Percentiles rank a stretch among this genome's conserved stretches.
These are phyloP conservation scores for Lagopus leucura DNA, from an alignment of 2,113 vertebrate genomes.

Conservation along the genomic window DNA sequence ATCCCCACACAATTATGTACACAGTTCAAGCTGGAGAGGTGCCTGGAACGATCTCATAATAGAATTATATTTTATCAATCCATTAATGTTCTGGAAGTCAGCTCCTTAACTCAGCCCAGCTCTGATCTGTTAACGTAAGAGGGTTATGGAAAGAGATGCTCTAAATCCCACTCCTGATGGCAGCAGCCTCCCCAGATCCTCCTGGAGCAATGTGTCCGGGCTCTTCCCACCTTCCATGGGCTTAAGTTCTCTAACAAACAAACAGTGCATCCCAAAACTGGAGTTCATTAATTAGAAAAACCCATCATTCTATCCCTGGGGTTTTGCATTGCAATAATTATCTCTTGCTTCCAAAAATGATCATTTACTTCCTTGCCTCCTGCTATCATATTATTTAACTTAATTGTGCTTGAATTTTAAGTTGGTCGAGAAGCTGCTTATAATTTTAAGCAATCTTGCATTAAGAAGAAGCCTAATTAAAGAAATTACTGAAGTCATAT, in stretches of 20 bases:
- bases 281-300: background rate
- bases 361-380: background rate
- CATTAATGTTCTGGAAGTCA: background rate
- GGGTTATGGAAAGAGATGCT: background rate
- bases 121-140: background rate
- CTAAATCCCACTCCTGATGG: background rate
- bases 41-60: background rate
- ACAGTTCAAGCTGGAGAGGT: background rate
- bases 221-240: background rate
- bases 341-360: background rate
- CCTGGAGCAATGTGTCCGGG: background rate
- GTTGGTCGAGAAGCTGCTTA: background rate
- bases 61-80: slow-evolving; percentile 16
- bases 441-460: slow-evolving; percentile 17
- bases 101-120: background rate
- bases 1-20: background rate
- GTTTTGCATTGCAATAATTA: background rate
- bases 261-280: background rate
- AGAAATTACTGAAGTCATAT: background rate
- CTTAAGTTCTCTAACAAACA: background rate
- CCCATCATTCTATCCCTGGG: background rate
- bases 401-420: background rate
- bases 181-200: background rate
- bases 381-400: background rate
- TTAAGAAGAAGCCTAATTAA: background rate